Conservation (phyloP, 2,797 vertebrate genomes). For the Hippopotamyrus pictus region DNA sequence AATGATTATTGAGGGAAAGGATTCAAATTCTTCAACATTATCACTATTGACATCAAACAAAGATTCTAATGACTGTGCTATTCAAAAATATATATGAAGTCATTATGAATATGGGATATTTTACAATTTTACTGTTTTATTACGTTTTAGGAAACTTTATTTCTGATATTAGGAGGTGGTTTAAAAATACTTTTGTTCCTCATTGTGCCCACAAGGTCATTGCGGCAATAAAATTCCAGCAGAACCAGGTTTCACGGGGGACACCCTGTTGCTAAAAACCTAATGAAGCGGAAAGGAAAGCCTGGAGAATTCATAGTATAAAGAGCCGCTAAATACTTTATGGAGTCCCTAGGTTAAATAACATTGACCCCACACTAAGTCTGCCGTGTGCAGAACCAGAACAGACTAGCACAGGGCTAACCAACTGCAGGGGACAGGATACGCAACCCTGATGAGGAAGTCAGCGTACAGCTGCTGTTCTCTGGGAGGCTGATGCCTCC, state of each 20-base stretch:
- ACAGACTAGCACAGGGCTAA: not conserved
- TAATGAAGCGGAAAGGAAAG: conserved; percentile 13
- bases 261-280: not conserved
- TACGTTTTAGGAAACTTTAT: not conserved
- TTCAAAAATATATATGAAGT: not conserved
- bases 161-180: not conserved
- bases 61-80: not conserved
- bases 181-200: not conserved
- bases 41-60: not conserved
- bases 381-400: not conserved
- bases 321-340: not conserved
- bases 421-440: not conserved
- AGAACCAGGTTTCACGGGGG: not conserved
- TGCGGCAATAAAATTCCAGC: not conserved
- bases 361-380: not conserved
- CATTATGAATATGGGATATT: not conserved
- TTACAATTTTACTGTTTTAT: not conserved
- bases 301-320: not conserved
- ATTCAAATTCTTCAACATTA: not conserved
- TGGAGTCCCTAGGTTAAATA: conserved; percentile 3
- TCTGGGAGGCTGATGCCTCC: not conserved
- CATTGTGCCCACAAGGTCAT: conserved; percentile 8
- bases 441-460: not conserved
- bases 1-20: not conserved
- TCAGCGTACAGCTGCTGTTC: not conserved